Evolutionary conservation across 1,140 invertebrate genomes (phyloP).

Genomic region (Listronotus oregonensis): DNA sequence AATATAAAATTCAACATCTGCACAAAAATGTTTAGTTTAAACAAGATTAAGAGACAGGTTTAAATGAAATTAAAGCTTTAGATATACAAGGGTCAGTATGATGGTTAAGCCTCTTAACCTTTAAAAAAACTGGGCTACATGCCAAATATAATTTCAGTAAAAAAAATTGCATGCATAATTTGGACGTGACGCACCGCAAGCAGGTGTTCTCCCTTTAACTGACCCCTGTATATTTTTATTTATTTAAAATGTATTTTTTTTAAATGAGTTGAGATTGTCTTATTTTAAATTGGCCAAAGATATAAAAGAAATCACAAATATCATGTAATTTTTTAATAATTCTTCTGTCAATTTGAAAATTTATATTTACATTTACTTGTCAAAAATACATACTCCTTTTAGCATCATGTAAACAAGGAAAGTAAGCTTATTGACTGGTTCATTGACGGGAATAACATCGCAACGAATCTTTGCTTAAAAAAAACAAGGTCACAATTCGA

Average conservation of each 20-base stretch:
- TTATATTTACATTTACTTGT: too few relatives aligned
- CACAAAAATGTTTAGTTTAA: too few relatives aligned
- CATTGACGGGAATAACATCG: too few relatives aligned
- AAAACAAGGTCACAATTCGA: background rate
- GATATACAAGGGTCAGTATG: slow-evolving; percentile 27
- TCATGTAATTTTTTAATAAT: too few relatives aligned
- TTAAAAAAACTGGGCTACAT: slow-evolving; percentile 11
- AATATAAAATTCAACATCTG: too few relatives aligned
- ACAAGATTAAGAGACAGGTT: background rate
- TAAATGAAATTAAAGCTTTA: background rate
- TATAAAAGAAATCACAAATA: too few relatives aligned
- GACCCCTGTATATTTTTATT: slow-evolving; percentile 26
- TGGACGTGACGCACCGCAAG: slow-evolving; percentile 18
- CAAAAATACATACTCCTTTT: too few relatives aligned
- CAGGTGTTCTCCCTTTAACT: slow-evolving; percentile 21
- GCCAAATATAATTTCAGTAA: slow-evolving; percentile 19
- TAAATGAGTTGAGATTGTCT: too few relatives aligned
- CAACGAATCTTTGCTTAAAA: background rate
- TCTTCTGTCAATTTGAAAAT: too few relatives aligned
- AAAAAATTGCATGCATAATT: slow-evolving; percentile 22
- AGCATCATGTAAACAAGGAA: background rate
- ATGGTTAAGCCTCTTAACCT: background rate
- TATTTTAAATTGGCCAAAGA: too few relatives aligned
- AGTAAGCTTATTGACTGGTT: background rate
- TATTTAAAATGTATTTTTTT: background rate